Evolutionary conservation across 1,140 invertebrate species (phyloP).

Genomic region (Trichoplusia ni): DNA sequence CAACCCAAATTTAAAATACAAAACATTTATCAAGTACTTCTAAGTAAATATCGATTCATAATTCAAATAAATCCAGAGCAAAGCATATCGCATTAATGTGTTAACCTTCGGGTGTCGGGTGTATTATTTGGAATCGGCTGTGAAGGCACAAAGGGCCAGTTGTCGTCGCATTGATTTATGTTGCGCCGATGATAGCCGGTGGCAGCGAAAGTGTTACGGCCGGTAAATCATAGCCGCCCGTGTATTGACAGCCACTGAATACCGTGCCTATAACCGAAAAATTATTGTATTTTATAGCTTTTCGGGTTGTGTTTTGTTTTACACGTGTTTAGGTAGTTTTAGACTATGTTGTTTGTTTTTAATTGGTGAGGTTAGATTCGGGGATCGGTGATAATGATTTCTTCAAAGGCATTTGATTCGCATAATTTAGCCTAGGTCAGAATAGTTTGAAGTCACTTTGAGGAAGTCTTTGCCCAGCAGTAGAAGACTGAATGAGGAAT

Average conservation of each 20-base stretch:
- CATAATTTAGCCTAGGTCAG: no score
- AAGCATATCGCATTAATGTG: constrained; percentile 27
- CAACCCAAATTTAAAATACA: background rate
- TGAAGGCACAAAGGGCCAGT: constrained; percentile 51
- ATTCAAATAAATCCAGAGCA: constrained; percentile 17
- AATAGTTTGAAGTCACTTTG: no score
- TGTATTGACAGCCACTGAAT: constrained; percentile 77
- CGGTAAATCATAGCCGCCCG: constrained; percentile 67
- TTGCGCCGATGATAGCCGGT: constrained; percentile 56
- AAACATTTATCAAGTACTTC: constrained; percentile 5
- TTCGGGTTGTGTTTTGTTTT: constrained; percentile 17
- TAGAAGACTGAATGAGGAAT: no score
- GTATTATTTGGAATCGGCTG: constrained; percentile 32
- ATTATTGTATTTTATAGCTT: constrained; percentile 60
- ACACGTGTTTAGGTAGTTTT: constrained; percentile 6
- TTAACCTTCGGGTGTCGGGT: constrained; percentile 25
- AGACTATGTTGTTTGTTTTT: constrained; percentile 6
- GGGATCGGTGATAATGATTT: no score
- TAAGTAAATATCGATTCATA: constrained; percentile 7
- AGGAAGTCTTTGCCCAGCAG: no score
- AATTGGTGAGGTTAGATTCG: no score
- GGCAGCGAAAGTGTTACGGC: constrained; percentile 67
- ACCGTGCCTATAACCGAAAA: constrained; percentile 60
- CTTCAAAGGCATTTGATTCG: no score
- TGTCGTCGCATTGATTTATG: constrained; percentile 70